Conservation (phyloP, 1,140 invertebrate species). For the Metaphire vulgaris region DNA sequence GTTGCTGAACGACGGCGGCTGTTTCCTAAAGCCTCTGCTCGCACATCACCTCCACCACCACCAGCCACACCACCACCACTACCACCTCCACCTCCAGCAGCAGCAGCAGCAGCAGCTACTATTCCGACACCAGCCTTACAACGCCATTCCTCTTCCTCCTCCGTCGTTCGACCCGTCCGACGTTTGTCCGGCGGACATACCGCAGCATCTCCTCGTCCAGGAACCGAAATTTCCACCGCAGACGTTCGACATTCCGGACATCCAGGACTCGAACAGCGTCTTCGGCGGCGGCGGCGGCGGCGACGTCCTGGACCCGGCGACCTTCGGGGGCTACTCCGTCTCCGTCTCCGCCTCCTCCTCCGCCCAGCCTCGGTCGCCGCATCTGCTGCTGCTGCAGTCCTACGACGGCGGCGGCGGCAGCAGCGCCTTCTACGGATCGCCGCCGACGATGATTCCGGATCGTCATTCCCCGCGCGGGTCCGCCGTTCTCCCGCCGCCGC, state of each 20-base stretch:
- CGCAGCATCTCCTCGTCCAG: constrained; percentile 9
- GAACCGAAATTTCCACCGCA: constrained; percentile 23
- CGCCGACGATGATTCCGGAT: too few relatives aligned
- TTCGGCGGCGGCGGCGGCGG: neutral
- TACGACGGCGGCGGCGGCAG: too few relatives aligned
- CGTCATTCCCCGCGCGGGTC: neutral
- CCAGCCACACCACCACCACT: too few relatives aligned
- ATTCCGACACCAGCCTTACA: neutral
- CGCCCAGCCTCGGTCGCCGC: too few relatives aligned
- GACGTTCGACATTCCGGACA: constrained; percentile 25
- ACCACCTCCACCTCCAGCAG: neutral
- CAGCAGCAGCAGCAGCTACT: too few relatives aligned
- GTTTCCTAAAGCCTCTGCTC: neutral
- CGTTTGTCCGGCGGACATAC: neutral
- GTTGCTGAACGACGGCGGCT: neutral
- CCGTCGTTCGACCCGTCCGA: too few relatives aligned
- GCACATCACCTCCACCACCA: too few relatives aligned
- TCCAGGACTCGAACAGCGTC: constrained; percentile 14
- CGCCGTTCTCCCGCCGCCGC: too few relatives aligned
- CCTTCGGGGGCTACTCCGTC: neutral
- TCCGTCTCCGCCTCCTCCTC: neutral
- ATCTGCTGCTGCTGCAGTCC: too few relatives aligned
- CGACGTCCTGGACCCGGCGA: neutral
- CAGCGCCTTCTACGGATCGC: neutral
- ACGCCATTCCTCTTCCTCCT: neutral